Evolutionary conservation across 2,797 vertebrate species (phyloP), one percentile per base, ranked within the genome.

Genomic region (Chromis chromis): DNA sequence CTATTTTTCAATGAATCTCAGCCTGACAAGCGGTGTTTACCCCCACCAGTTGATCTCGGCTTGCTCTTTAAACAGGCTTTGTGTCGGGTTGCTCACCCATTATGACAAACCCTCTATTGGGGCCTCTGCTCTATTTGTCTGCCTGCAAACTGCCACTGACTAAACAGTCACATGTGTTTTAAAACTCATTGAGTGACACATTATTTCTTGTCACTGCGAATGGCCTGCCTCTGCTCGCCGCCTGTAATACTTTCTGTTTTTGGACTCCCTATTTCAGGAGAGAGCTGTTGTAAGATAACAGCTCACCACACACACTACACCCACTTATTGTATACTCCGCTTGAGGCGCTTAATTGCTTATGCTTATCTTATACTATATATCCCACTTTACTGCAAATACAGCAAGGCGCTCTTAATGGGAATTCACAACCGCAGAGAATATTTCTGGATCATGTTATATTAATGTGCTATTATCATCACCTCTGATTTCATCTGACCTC

Each of bases 401-500:
- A 88, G 87, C 84, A 78, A 63, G 39, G 62, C 11, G 11, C 73
- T 84, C 85, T 84, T 90, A 86, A 91, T 88, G 87, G 84, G 80
- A 89, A 90, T 79, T 77, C 79, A 81, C 83, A 83, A 89, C 76
- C 57, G 53, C 69, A 14, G 79, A 83, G 84, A 88, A 86, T 88
- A 89, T 91, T 91, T 88, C 79, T 88, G 81, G 86, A 93, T 91
- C 87, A 87, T 87, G 84, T 90, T 89, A 89, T 91, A 91, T 91
- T 91, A 92, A 92, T 92, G 81, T 83, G 83, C 87, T 90, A 90
- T 92, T 91, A 93, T 93, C 88, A 88, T 92, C 88, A 93, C 89
- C 90, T 93, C 87, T 90, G 91, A 92, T 92, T 90, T 90, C 85
- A 91, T 92, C 86, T 92, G 92, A 92, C 92, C 92, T 91, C 88